These are phyloP conservation scores for Tricholauxania praeusta DNA, from an alignment of 2,888 invertebrate species.

Conservation along the genomic window DNA sequence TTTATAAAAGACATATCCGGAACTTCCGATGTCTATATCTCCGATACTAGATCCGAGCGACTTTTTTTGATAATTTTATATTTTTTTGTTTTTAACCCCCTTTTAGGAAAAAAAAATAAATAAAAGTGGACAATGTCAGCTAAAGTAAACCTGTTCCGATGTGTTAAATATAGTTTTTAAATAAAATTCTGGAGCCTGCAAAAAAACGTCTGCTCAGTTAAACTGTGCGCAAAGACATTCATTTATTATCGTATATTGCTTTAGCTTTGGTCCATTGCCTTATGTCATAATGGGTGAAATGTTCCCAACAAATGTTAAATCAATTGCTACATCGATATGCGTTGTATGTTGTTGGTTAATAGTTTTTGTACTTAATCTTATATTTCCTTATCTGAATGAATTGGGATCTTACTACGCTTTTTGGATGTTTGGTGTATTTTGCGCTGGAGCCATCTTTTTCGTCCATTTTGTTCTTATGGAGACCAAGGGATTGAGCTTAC, in stretches of 20 bases:
- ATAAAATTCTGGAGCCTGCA: no score
- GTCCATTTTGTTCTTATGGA: constrained; percentile 83
- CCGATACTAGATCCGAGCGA: no score
- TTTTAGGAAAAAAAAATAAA: no score
- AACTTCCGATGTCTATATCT: no score
- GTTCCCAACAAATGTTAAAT: constrained; percentile 82
- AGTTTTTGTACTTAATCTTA: constrained; percentile 82
- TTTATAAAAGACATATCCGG: no score
- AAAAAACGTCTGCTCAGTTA: no score
- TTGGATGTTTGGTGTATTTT: constrained; percentile 78
- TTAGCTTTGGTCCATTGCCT: constrained; percentile 82
- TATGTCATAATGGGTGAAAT: constrained; percentile 88
- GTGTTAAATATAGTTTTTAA: no score
- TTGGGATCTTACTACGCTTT: constrained; percentile 78
- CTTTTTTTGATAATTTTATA: no score
- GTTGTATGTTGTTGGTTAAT: constrained; percentile 82
- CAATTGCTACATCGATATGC: constrained; percentile 80
- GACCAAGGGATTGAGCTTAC: constrained; percentile 88
- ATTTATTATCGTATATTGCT: constrained; percentile 82
- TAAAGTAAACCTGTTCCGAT: no score
- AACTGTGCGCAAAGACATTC: no score
- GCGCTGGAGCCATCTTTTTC: constrained; percentile 76
- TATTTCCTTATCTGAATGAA: constrained; percentile 72
- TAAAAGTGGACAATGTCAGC: no score
- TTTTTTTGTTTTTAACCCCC: no score